A percentile compares a stretch with the other conserved stretches of the same genome.
Conservation (phyloP, 2,797 vertebrate genomes). For the Passerculus sandwichensis region DNA sequence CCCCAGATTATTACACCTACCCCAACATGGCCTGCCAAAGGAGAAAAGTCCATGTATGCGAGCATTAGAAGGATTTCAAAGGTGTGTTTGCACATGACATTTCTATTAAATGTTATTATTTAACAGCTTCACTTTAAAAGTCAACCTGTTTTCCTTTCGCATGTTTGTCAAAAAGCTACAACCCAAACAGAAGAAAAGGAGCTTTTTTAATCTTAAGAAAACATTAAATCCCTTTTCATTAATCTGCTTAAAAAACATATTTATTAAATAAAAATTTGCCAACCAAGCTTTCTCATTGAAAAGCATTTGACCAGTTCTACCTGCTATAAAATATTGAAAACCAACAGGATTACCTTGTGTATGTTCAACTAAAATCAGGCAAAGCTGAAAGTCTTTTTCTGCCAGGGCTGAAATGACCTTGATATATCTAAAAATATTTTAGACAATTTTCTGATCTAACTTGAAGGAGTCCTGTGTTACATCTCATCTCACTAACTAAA, state of each 20-base stretch:
- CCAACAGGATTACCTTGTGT: neutral
- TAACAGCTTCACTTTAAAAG: neutral
- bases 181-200: neutral
- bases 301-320: neutral
- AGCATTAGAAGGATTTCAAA: neutral
- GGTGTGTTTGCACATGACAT: neutral
- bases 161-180: neutral
- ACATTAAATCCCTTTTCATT: neutral
- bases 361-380: neutral
- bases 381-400: neutral
- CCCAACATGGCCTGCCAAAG: no score
- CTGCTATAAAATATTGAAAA: neutral
- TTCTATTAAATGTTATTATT: neutral
- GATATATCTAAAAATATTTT: neutral
- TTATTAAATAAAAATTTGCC: neutral
- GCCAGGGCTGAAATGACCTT: neutral
- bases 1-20: neutral
- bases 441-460: neutral
- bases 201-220: neutral
- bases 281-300: neutral
- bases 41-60: neutral
- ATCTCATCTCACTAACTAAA: neutral
- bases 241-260: neutral
- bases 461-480: neutral
- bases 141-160: neutral